Base-by-base conservation (phyloP, 2,888 invertebrate genomes). In the Actias luna region DNA sequence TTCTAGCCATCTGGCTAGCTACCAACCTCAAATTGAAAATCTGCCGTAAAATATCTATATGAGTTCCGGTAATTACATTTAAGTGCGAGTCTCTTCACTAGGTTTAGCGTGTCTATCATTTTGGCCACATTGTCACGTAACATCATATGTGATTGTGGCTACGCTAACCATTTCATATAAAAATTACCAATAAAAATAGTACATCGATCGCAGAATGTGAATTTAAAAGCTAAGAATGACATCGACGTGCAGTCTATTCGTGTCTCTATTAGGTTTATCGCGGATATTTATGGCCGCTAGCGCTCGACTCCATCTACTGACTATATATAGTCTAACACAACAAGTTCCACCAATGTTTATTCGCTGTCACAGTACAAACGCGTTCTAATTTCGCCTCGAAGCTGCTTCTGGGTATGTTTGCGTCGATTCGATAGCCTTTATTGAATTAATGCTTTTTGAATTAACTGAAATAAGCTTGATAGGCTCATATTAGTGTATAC, bases 281-380 rank as follows among this genome's bases (percentile, higher is more conserved):
- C 16, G 22, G 55, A 55, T 55, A 55, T 55, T 55, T 55, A 55
- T 29, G 55, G 29, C 29, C 55, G 29, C 55, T 55, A 55, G 55
- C 29, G 55, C 16, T n/a, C n/a, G n/a, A n/a, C n/a, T n/a, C n/a
- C n/a, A n/a, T 29, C 29, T 55, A 29, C 29, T n/a, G 16, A n/a
- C 55, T 55, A 55, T 55, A 29, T n/a, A 16, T 29, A 29, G 29
- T 7, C 16, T 55, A 55, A 29, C n/a, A n/a, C 55, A 55, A 55
- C 55, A 55, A 27, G 55, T 55, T 29, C 29, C 22, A 2, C 55
- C 29, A 55, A 55, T 55, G 55, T 29, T 55, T 55, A 55, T 55
- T 55, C 29, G 29, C n/a, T n/a, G 29, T 55, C 55, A 55, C 55
- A 55, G 55, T 55, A 10, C 16, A 16, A 55, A 29, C 55, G 29